Evolutionary conservation across 2,113 vertebrate species (phyloP), one percentile per base, ranked within the genome.

Genomic region (Cyprinodon variegatus): DNA sequence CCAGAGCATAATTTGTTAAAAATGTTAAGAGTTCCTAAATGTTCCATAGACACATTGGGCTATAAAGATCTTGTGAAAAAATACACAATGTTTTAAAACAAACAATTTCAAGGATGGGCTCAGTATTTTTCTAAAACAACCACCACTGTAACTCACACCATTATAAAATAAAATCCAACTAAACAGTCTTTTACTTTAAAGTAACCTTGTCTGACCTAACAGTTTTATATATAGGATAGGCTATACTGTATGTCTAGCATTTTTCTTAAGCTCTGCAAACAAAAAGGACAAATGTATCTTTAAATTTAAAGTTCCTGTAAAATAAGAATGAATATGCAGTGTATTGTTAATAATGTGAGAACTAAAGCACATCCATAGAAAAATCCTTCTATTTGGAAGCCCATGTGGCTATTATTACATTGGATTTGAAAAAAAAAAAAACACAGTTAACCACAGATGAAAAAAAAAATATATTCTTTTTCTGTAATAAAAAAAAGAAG

Each of bases 1-100:
- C 69, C 89, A 73, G 36, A 77, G 48, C 38, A 77, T 77, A 62
- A 71, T 83, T 80, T 81, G 61, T 76, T 79, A 65, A 87, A 69
- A 78, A 75, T 29, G 73, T 67, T 90, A 89, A 89, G 72, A 72
- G 74, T 71, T 84, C 48, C 71, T 86, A 87, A 91, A 86, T 84
- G 78, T 77, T 48, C 79, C 87, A 64, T 86, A 88, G 83, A 89
- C 87, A 83, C 77, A 41, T 0, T 38, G 15, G 14, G 70, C 83
- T 81, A 81, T 15, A 40, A 86, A 72, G 68, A 82, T 69, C 61
- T 66, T 38, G 61, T 4, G 50, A 70, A 76, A 70, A 81, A 86
- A 74, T 76, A 61, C 72, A 86, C 63, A 74, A 69, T 46, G 57
- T 66, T 29, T 40, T 57, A 20, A n/a, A 57, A 57, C 6, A 10